phyloP scores from a whole-genome alignment of 2,113 vertebrate genomes.

The Neolamprologus longior region DNA sequence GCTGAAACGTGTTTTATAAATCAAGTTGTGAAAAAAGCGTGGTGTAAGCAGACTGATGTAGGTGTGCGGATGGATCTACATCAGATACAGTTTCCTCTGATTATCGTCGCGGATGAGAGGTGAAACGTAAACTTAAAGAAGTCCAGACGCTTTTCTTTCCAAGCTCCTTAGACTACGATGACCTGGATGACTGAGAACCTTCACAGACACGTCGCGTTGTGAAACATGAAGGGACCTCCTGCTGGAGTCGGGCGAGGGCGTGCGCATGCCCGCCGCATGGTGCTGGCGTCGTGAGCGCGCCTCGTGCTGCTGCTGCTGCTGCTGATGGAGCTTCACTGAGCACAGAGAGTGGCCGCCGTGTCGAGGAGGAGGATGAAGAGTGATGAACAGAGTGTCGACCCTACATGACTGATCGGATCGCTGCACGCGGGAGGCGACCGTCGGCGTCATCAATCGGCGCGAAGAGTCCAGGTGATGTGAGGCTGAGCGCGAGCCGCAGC shows the following conservation, averaged over 20 bases:
- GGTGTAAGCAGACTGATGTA: neutral
- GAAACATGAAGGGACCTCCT: neutral
- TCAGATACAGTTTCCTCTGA: neutral
- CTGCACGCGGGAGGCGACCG: neutral
- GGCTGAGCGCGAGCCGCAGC: neutral
- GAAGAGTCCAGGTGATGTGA: slow-evolving; percentile 1
- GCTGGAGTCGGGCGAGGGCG: neutral
- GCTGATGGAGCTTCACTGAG: neutral
- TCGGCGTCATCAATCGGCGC: neutral
- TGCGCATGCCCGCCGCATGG: neutral
- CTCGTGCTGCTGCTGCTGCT: neutral
- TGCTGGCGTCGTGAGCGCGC: slow-evolving; percentile 17
- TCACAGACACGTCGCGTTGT: neutral
- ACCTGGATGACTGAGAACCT: neutral
- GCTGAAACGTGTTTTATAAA: neutral
- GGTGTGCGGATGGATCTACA: neutral
- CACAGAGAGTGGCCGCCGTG: neutral
- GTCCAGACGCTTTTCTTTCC: neutral
- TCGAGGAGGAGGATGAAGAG: slow-evolving; percentile 11
- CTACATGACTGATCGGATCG: slow-evolving; percentile 3
- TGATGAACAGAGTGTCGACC: neutral
- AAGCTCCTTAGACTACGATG: neutral
- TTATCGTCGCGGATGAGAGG: rapidly evolving
- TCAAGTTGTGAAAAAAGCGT: neutral
- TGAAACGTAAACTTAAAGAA: neutral